Evolutionary conservation across 2,888 invertebrate species (phyloP).

Genomic region (Leptopterna dolabrata): DNA sequence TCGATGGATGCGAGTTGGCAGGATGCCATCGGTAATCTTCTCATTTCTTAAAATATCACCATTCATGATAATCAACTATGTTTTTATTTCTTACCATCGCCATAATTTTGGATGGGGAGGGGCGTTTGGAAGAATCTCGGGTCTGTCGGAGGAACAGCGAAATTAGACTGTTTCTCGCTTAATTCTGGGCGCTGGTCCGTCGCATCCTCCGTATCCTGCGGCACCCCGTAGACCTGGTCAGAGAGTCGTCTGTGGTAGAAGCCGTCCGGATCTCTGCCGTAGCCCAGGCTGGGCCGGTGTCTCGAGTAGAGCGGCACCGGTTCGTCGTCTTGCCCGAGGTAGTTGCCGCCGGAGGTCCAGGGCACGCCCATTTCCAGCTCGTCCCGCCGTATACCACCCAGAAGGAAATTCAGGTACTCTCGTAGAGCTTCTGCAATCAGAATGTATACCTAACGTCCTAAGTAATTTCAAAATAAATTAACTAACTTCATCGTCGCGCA

Average conservation of each 20-base stretch:
- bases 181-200: neutral
- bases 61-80: too few species aligned
- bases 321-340: slow-evolving; percentile 16
- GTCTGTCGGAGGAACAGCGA: slow-evolving; percentile 47
- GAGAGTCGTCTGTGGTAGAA: neutral
- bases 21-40: too few species aligned
- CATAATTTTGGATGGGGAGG: slow-evolving; percentile 16
- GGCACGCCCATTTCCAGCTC: slow-evolving; percentile 27
- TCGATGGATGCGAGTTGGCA: too few species aligned
- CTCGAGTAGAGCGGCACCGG: slow-evolving; percentile 13
- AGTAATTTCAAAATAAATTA: too few species aligned
- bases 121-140: slow-evolving; percentile 45
- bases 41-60: too few species aligned
- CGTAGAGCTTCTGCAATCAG: slow-evolving; percentile 38
- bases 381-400: slow-evolving; percentile 29
- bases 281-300: slow-evolving; percentile 6
- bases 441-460: neutral
- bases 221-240: neutral
- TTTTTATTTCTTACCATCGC: slow-evolving; percentile 26
- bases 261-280: neutral
- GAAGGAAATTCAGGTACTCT: slow-evolving; percentile 41
- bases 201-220: neutral
- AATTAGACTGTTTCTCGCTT: slow-evolving; percentile 30
- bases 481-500: too few species aligned
- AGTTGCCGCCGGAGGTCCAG: neutral